Evolutionary conservation across 2,797 vertebrate genomes (phyloP), one percentile per base, ranked within the genome.

Genomic region (Streptopelia turtur): DNA sequence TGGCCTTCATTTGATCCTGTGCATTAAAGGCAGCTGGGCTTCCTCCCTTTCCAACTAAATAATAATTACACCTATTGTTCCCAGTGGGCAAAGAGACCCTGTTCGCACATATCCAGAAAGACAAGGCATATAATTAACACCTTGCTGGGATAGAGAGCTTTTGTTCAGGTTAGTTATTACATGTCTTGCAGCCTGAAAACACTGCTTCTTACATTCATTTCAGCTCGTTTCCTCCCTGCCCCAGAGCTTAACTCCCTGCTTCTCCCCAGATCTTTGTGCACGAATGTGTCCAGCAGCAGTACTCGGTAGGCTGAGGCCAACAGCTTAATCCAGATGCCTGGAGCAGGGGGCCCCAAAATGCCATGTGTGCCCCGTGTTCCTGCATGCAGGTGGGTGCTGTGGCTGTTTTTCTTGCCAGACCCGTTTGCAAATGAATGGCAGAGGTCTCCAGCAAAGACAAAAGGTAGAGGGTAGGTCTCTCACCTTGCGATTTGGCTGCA

Each of bases 1-100:
- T 97, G 81, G 96, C 94, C 92, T 94, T 88, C 95, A 94, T 97
- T 96, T 97, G 94, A 97, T 96, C 94, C 93, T 95, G 72, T 96
- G 97, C 89, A 95, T 96, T 88, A 97, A 96, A 97, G 93, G 76
- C 85, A 95, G 90, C 90, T 95, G 88, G 88, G 74, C 91, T 84
- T 85, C 72, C 93, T 93, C 94, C 93, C 61, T 79, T 88, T 78
- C 89, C 65, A 94, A 55, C 89, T 86, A 93, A 82, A 94, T 90
- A 95, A 93, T 94, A 95, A 91, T 90, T 92, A 92, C 61, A 91
- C 45, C 83, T 83, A 95, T 96, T 95, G 86, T 95, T 96, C 88
- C 90, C 87, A 89, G 56, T 77, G 89, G 87, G 87, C 87, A 95
- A 91, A 86, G 83, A 82, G 71, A 91, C 85, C 71, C 88, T 84